Evolutionary conservation across 2,888 invertebrate species (phyloP).

Genomic region (Cataglyphis rosenhaueri): DNA sequence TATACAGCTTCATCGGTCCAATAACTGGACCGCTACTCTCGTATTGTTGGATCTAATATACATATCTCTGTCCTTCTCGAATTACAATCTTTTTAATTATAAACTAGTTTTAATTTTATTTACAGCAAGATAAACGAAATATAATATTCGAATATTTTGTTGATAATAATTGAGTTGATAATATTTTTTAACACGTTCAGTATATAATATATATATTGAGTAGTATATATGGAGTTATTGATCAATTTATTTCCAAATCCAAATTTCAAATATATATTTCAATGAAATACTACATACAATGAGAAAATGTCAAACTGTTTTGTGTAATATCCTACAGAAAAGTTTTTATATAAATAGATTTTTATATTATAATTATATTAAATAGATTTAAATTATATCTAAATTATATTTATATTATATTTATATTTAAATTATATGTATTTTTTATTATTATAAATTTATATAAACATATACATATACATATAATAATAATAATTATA

Average conservation of each 20-base stretch:
- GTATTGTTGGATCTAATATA: not conserved
- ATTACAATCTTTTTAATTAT: constrained; percentile 16
- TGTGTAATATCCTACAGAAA: not conserved
- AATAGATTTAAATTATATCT: too few species aligned
- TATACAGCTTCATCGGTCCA: constrained; percentile 28
- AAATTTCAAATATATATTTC: not conserved
- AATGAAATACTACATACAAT: not conserved
- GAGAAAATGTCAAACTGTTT: not conserved
- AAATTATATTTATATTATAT: too few species aligned
- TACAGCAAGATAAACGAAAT: not conserved
- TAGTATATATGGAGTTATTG: not conserved
- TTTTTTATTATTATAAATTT: too few species aligned
- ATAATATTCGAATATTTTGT: constrained; percentile 13
- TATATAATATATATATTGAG: not conserved
- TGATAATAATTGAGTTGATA: constrained; percentile 15
- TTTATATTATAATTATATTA: too few species aligned
- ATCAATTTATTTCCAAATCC: constrained; percentile 12
- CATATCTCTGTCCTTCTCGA: constrained; percentile 12
- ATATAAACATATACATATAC: too few species aligned
- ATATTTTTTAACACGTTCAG: constrained; percentile 17
- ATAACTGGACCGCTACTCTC: constrained; percentile 25
- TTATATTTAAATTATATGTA: too few species aligned
- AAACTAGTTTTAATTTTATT: not conserved
- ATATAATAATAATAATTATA: too few species aligned
- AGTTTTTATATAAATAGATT: too few species aligned